Conservation (phyloP, 2,113 vertebrate species). For the Asarcornis scutulata region DNA sequence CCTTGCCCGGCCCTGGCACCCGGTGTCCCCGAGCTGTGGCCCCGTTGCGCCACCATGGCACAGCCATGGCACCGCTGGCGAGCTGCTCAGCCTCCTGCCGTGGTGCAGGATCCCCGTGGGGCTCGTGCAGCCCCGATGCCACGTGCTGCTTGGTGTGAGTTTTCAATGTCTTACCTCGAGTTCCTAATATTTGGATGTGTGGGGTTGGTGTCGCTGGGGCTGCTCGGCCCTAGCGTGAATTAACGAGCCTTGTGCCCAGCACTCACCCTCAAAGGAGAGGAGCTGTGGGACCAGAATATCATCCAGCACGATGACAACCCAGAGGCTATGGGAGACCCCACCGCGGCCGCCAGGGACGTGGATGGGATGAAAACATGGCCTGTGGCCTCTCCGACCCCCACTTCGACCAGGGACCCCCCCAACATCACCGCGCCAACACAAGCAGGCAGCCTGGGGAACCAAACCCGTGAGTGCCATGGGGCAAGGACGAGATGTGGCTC, state of each 20-base stretch:
- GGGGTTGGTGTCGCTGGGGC: background rate
- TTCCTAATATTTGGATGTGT: background rate
- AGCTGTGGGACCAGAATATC: rapidly evolving
- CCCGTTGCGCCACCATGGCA: rapidly evolving
- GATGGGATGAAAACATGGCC: rapidly evolving
- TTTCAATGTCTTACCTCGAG: too few species aligned
- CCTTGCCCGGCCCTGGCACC: background rate
- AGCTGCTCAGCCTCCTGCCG: background rate
- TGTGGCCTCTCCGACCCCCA: rapidly evolving
- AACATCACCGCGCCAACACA: rapidly evolving
- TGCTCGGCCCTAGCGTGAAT: too few species aligned
- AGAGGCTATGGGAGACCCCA: rapidly evolving
- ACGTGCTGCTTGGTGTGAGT: too few species aligned
- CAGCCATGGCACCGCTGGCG: rapidly evolving
- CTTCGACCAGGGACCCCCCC: rapidly evolving
- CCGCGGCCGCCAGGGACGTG: rapidly evolving
- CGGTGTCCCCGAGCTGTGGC: background rate
- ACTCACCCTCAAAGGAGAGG: rapidly evolving
- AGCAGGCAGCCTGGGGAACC: rapidly evolving
- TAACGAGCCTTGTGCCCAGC: background rate
- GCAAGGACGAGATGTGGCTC: rapidly evolving
- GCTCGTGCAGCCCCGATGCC: rapidly evolving
- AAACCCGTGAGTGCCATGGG: background rate
- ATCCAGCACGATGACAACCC: rapidly evolving
- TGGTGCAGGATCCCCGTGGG: background rate